Evolutionary conservation across 2,113 vertebrate species (phyloP).

Genomic region (Furnarius figulus): DNA sequence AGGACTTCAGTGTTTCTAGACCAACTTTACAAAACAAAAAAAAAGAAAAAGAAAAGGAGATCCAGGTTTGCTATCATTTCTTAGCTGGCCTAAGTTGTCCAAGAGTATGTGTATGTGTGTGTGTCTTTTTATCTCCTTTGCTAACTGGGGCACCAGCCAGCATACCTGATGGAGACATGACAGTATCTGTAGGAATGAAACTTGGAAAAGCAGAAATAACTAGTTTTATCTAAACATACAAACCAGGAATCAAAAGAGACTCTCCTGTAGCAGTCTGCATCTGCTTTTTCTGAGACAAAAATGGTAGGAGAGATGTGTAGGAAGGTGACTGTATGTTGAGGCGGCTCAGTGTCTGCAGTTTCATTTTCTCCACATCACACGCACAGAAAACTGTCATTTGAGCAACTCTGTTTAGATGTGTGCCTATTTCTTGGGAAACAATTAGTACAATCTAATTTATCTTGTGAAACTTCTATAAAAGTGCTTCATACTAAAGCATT

Average conservation of each 20-base stretch:
- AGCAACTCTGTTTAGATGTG: neutral
- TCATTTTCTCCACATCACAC: neutral
- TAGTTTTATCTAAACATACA: neutral
- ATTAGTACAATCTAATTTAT: neutral
- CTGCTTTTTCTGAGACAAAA: neutral
- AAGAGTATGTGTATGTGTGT: neutral
- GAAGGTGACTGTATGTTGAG: neutral
- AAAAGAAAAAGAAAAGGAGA: no score
- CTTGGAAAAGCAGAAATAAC: neutral
- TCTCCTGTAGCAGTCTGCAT: neutral
- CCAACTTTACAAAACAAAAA: neutral
- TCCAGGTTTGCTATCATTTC: neutral
- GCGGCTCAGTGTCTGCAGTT: neutral
- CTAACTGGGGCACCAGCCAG: neutral
- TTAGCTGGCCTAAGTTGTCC: neutral
- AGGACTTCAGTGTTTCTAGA: neutral
- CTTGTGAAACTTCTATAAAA: neutral
- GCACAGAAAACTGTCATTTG: neutral
- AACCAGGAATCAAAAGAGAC: neutral
- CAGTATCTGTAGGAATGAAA: neutral
- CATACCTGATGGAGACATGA: neutral
- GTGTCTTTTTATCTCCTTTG: neutral
- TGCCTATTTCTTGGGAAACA: conserved; percentile 3
- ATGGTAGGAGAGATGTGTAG: neutral
- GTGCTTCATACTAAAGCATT: neutral